Evolutionary conservation across 2,113 vertebrate genomes (phyloP).

Genomic region (Dermatemys mawii): DNA sequence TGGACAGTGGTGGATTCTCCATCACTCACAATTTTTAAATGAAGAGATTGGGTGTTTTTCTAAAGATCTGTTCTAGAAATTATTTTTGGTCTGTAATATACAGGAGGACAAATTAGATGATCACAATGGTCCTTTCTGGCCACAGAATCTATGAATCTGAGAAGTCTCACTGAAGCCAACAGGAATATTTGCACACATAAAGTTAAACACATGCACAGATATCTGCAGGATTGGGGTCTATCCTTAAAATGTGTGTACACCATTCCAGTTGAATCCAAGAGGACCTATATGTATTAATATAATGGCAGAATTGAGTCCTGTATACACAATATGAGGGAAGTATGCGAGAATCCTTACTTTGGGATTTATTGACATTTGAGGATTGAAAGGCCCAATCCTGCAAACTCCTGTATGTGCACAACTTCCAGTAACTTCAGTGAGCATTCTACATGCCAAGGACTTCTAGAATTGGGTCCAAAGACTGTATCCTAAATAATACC

Average conservation of each 20-base stretch:
- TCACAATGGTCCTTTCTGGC: background rate
- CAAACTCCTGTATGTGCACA: rapidly evolving
- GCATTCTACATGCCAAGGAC: background rate
- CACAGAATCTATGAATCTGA: rapidly evolving
- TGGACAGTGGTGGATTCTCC: background rate
- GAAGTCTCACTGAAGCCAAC: rapidly evolving
- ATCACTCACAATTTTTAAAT: background rate
- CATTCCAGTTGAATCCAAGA: background rate
- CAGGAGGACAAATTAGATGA: background rate
- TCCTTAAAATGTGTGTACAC: background rate
- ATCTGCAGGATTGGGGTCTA: background rate
- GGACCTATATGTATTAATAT: background rate
- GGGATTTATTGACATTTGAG: background rate
- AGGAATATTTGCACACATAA: rapidly evolving
- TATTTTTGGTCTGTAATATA: background rate
- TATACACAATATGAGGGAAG: background rate
- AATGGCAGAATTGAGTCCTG: background rate
- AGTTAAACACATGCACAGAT: background rate
- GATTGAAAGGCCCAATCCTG: too few species aligned
- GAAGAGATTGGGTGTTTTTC: background rate
- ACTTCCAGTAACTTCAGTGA: background rate
- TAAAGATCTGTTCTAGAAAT: background rate
- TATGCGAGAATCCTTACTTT: background rate
- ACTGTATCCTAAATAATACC: background rate
- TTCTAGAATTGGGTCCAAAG: background rate